Evolutionary conservation across 2,113 vertebrate species (phyloP).

Genomic region (Syrrhaptes paradoxus): DNA sequence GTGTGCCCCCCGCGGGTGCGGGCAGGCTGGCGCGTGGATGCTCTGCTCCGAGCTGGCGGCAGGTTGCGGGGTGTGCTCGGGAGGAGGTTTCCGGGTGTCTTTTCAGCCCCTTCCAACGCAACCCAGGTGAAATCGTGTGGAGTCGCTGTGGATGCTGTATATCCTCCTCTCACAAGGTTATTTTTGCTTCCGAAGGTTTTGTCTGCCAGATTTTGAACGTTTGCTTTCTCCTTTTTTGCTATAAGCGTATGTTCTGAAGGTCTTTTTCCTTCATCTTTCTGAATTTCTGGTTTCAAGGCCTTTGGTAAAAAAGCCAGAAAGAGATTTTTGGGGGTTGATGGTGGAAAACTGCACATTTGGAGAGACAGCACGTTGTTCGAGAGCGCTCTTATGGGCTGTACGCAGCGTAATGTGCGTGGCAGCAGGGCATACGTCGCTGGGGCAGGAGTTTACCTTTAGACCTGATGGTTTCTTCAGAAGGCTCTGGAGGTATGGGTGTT

Average conservation of each 20-base stretch:
- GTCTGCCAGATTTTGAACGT: neutral
- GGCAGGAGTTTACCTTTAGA: neutral
- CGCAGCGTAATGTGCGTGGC: fast-evolving
- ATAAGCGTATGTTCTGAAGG: neutral
- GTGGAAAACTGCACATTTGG: neutral
- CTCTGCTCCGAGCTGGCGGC: neutral
- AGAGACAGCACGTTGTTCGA: neutral
- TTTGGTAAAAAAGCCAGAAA: neutral
- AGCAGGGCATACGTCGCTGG: fast-evolving
- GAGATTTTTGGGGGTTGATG: neutral
- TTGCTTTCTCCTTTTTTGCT: neutral
- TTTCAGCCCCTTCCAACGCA: neutral
- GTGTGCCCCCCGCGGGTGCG: neutral
- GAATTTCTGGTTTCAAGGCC: neutral
- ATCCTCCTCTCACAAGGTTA: neutral
- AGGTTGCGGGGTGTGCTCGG: neutral
- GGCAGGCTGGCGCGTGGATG: fast-evolving
- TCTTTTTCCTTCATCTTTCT: neutral
- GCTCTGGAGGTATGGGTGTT: neutral
- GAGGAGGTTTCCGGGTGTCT: fast-evolving
- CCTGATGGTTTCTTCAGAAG: neutral
- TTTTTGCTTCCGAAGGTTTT: neutral
- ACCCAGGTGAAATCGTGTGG: neutral
- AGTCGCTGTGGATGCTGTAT: neutral
- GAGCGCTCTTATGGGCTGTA: fast-evolving